These are phyloP conservation scores for Microcebus griseorufus DNA, from an alignment of 2,113 vertebrate species.

Conservation along the genomic window DNA sequence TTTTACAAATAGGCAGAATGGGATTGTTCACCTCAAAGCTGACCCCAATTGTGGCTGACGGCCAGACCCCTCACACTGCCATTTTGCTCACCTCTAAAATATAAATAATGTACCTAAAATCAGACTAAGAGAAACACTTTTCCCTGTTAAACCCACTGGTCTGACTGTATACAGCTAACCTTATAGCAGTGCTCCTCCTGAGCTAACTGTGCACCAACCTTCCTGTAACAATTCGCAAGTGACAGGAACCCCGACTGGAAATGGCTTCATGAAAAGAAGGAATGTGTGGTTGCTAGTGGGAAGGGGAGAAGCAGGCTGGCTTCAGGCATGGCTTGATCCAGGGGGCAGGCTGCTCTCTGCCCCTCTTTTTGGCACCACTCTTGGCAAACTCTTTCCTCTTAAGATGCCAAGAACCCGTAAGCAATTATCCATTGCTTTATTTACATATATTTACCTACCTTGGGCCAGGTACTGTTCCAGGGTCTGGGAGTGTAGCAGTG, in stretches of 20 bases:
- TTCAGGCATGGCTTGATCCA: not conserved
- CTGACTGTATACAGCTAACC: not conserved
- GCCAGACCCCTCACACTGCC: not conserved
- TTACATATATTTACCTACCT: not conserved
- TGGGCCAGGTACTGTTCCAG: not conserved
- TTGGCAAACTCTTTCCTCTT: not conserved
- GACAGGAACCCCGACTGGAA: not conserved
- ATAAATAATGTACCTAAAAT: not conserved
- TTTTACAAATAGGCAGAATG: not conserved
- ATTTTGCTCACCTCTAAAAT: not conserved
- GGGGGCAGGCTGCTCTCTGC: not conserved
- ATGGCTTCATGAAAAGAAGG: not conserved
- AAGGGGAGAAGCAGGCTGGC: not conserved
- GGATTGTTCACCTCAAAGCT: not conserved
- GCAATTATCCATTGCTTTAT: not conserved
- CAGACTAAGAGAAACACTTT: not conserved
- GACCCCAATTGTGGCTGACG: not conserved
- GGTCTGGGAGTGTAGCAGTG: not conserved
- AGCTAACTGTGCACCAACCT: not conserved
- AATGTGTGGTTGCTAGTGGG: not conserved
- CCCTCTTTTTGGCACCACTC: not conserved
- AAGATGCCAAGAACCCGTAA: not conserved
- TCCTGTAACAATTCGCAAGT: not conserved
- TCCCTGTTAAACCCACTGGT: not conserved
- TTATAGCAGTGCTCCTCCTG: not conserved